Evolutionary conservation across 2,113 vertebrate genomes (phyloP), one percentile per base, ranked within the genome.

Genomic region (Hippocampus mohnikei): DNA sequence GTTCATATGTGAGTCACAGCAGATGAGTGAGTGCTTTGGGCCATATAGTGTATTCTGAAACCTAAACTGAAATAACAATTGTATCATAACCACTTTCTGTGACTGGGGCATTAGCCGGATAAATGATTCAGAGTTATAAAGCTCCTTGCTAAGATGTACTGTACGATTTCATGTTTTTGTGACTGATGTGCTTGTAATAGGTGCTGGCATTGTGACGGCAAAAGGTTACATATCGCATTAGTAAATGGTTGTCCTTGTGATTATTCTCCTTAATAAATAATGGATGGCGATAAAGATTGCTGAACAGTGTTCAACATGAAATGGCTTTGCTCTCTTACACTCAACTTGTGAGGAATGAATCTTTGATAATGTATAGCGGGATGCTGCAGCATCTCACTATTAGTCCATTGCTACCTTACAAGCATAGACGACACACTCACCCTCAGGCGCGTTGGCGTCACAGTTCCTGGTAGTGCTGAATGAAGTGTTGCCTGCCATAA

Each of bases 371-470:
- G 41, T 70, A 50, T 63, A 76, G 66, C 50, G 71, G 73, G 65
- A 81, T 82, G 64, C 69, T 72, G 55, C 55, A 80, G 27, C 74
- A 70, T 81, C 58, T 81, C 46, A 69, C 29, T 9, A 70, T n/a
- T 80, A 55, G 71, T 60, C 74, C 62, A 16, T 15, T 21, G 72
- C 53, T 61, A 63, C 71, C 64, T 75, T 23, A 67, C 61, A 55
- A 67, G 72, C 66, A 68, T 64, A 59, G 61, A 82, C 72, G 64
- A 67, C 65, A 73, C 61, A 87, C 92, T 92, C 92, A 98, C 97
- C 96, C 93, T 94, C 92, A 70, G 96, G 96, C 44, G 96, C 97
- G 69, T 95, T 91, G n/a, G 95, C 95, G 83, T 96, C 95, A 90
- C 97, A 99, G 74, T 88, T 93, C 87, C 90, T 95, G 37, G 93